Percentiles rank a stretch among this genome's conserved stretches.
Conservation (phyloP, 2,113 vertebrate genomes). For the Scopus umbretta region DNA sequence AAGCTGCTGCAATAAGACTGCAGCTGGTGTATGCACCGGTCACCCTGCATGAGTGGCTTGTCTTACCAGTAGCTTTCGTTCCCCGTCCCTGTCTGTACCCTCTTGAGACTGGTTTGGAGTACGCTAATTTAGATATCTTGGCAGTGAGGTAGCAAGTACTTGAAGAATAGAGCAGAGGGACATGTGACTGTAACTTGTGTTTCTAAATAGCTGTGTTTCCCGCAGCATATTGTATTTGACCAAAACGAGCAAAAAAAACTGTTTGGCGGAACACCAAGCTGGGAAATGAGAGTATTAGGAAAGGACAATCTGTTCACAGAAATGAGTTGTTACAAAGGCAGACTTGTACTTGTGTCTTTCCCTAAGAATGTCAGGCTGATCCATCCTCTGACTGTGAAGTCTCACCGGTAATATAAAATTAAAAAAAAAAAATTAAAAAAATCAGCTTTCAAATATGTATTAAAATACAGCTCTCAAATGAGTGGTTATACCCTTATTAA, state of each 20-base stretch:
- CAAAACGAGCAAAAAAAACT: conserved; percentile 46
- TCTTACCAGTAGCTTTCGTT: not conserved
- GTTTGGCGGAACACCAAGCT: conserved; percentile 72
- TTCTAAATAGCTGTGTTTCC: conserved; percentile 70
- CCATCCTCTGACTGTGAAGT: conserved; percentile 29
- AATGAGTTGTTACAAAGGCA: conserved; percentile 25
- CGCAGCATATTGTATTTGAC: conserved; percentile 69
- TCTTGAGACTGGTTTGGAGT: not conserved
- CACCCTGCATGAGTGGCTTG: not conserved
- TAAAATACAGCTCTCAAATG: not conserved
- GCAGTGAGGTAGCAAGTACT: conserved; percentile 21
- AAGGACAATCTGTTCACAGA: conserved; percentile 63
- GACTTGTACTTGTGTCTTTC: conserved; percentile 26
- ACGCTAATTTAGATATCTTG: not conserved
- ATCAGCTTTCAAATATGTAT: not conserved
- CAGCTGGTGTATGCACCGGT: not conserved
- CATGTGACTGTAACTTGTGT: conserved; percentile 73
- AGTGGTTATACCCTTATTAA: not conserved
- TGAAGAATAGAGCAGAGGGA: conserved; percentile 48
- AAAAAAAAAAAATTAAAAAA: not conserved
- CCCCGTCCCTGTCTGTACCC: not conserved
- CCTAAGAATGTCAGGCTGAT: not conserved
- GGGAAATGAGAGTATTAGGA: conserved; percentile 59
- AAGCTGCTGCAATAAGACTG: not conserved
- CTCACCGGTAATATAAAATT: not conserved